Conservation (phyloP, 1,140 invertebrate genomes). For the Pollicipes pollicipes region DNA sequence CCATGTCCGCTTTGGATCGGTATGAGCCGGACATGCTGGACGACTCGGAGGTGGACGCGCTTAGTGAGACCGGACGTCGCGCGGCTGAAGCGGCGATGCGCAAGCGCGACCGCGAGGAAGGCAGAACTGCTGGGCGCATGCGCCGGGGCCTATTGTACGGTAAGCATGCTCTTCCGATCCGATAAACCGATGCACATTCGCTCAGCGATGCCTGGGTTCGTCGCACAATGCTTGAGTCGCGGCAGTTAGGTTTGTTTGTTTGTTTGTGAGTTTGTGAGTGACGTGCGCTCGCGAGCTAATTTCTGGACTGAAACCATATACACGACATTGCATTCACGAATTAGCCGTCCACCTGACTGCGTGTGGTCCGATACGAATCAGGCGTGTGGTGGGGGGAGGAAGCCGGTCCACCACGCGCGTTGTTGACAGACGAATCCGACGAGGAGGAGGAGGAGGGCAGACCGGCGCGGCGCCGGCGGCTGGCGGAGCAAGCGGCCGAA, state of each 20-base stretch:
- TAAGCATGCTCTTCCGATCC: slow-evolving; percentile 18
- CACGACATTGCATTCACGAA: no score
- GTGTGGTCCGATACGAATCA: no score
- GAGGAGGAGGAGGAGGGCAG: slow-evolving; percentile 44
- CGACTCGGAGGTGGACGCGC: slow-evolving; percentile 67
- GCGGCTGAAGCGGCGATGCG: slow-evolving; percentile 77
- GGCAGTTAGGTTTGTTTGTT: no score
- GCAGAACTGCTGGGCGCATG: slow-evolving; percentile 53
- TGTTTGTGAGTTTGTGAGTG: no score
- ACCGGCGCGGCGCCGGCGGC: slow-evolving; percentile 48
- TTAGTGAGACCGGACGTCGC: slow-evolving; percentile 65
- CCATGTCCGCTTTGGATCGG: slow-evolving; percentile 82
- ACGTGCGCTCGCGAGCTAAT: no score
- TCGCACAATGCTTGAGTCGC: no score
- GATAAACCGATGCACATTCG: no score
- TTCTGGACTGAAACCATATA: no score
- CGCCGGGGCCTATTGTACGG: slow-evolving; percentile 35
- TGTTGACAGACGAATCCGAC: slow-evolving; percentile 39
- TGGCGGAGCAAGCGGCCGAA: slow-evolving; percentile 66
- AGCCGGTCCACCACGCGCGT: no score
- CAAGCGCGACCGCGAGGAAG: slow-evolving; percentile 65
- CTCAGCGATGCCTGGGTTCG: no score
- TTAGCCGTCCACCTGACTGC: no score
- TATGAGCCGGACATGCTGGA: slow-evolving; percentile 78
- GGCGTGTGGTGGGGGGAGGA: no score